These are phyloP conservation scores for Lithodes maja DNA, from an alignment of 2,888 invertebrate species.

Conservation along the genomic window DNA sequence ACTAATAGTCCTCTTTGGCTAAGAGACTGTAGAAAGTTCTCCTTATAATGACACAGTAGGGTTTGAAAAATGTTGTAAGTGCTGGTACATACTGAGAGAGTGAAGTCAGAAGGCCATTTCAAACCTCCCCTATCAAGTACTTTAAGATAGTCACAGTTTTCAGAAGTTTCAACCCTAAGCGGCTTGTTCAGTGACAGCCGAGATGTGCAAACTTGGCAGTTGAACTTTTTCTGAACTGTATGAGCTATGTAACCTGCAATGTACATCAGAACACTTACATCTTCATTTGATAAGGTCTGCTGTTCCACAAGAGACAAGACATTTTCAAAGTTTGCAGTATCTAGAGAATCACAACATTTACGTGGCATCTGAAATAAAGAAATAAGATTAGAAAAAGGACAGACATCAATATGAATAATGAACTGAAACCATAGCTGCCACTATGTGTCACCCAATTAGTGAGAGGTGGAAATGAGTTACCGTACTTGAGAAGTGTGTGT, in stretches of 20 bases:
- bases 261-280: constrained; percentile 18
- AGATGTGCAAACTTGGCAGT: not conserved
- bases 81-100: not conserved
- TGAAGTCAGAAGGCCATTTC: not conserved
- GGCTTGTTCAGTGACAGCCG: not conserved
- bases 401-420: no score
- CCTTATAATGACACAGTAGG: not conserved
- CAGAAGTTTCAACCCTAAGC: not conserved
- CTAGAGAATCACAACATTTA: not conserved
- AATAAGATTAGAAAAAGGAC: no score
- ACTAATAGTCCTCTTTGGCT: no score
- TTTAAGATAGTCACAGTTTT: not conserved
- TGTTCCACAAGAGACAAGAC: not conserved
- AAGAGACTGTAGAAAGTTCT: not conserved
- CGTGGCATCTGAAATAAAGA: constrained; percentile 16
- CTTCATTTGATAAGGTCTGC: not conserved
- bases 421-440: no score
- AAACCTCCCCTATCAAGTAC: not conserved
- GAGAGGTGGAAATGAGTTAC: no score
- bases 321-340: not conserved
- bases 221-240: not conserved
- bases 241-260: constrained; percentile 13
- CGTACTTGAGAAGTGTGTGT: no score
- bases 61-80: constrained; percentile 5
- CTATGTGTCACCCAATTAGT: no score